Evolutionary conservation across 2,797 vertebrate species (phyloP), one percentile per base, ranked within the genome.

Genomic region (Trachops cirrhosus): DNA sequence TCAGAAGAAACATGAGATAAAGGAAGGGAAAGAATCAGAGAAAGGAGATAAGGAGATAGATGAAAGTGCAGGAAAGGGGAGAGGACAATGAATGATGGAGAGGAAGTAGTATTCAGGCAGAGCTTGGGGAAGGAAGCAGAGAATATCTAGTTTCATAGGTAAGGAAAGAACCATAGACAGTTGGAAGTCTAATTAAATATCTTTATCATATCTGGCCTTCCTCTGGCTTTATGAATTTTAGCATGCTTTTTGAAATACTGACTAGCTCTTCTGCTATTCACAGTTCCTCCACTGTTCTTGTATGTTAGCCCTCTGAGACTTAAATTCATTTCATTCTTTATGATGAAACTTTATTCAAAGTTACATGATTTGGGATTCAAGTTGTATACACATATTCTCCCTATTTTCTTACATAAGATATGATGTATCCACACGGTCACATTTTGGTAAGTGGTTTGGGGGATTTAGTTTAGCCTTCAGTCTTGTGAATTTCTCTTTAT

Each of bases 401-500:
- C 50, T 34, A 0, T 83, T 80, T 96, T 80, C 64, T 64, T 93
- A 70, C 24, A 46, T 90, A 94, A 91, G 26, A 57, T 26, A 5
- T 50, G 37, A 32, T 71, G n/a, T 19, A 85, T 44, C 6, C 24
- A 70, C 34, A 89, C 39, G 48, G 14, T 88, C 41, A 88, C 18
- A 86, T 88, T 95, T 91, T 95, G 16, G 44, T 90, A 88, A 96
- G 26, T 68, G 59, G 73, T 77, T 32, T 93, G 54, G 39, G 82
- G 9, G 52, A 46, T 80, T 96, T 95, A 89, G 89, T 86, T 95
- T 95, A 93, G 46, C 3, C 22, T 83, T 96, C 57, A 79, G 22
- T 90, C 41, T 79, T 84, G 46, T 82, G 48, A 78, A 62, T 80
- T 94, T 92, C 52, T 89, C 74, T 87, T 77, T 92, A 44, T 70